Conservation (phyloP, 2,113 vertebrate genomes). For the Lycocorax pyrrhopterus region DNA sequence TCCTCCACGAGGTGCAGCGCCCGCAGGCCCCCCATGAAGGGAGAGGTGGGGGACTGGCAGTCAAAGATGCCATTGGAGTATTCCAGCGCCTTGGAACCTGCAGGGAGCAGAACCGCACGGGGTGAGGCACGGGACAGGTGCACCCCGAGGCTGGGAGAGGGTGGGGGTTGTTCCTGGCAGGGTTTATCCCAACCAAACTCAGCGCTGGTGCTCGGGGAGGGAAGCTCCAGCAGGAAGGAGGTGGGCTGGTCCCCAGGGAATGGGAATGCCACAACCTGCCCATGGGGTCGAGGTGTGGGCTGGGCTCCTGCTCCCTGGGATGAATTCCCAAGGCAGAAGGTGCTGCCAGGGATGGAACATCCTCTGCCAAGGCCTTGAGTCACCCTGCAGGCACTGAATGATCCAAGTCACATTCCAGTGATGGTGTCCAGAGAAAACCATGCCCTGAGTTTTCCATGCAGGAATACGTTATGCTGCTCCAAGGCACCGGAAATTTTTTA, state of each 20-base stretch:
- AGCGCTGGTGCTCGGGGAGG: neutral
- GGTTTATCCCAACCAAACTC: neutral
- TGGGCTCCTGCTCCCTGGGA: neutral
- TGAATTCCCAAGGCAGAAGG: neutral
- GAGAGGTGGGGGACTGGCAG: constrained; percentile 95
- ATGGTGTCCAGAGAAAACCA: neutral
- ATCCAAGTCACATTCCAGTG: neutral
- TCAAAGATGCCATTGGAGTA: constrained; percentile 95
- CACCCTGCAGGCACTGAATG: neutral
- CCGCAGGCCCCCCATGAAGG: constrained; percentile 88
- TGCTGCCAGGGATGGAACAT: neutral
- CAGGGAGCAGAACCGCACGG: fast-evolving
- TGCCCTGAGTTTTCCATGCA: neutral
- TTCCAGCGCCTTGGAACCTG: constrained; percentile 94
- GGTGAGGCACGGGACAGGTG: neutral
- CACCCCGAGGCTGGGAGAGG: neutral
- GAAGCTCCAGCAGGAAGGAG: neutral
- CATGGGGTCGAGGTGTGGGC: fast-evolving
- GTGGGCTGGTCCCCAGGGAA: neutral
- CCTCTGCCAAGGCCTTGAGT: neutral
- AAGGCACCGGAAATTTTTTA: neutral
- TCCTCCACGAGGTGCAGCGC: constrained; percentile 92
- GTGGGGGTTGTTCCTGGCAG: fast-evolving
- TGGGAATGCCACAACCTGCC: neutral
- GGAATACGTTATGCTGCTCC: neutral